Conservation (phyloP, 2,113 vertebrate species). For the Fregata magnificens region DNA sequence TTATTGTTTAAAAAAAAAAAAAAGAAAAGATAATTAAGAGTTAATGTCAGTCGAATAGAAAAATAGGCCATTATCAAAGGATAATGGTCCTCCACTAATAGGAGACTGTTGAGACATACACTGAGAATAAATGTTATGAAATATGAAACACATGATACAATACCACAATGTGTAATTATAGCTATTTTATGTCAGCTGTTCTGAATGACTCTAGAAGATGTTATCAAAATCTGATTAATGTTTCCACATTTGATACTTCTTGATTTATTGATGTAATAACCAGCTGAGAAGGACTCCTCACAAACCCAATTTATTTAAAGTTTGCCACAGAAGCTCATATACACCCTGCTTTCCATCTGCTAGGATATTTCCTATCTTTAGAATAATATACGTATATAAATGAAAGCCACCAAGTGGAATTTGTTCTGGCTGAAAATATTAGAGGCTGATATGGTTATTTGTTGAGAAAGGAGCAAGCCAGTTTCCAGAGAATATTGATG, state of each 20-base stretch:
- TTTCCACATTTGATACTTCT: not conserved
- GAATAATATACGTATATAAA: conserved; percentile 26
- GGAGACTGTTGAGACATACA: conserved; percentile 7
- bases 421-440: conserved; percentile 41
- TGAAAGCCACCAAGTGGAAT: conserved; percentile 34
- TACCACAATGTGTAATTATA: conserved; percentile 24
- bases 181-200: conserved; percentile 36
- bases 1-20: not conserved
- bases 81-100: conserved; percentile 1
- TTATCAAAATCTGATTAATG: conserved; percentile 52
- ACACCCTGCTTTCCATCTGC: not conserved
- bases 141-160: conserved; percentile 25
- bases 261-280: conserved; percentile 51
- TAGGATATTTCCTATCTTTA: conserved; percentile 18
- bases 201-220: not conserved
- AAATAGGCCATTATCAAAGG: conserved; percentile 11
- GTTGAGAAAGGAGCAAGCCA: not conserved
- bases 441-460: conserved; percentile 11
- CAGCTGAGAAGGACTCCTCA: conserved; percentile 18
- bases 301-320: conserved; percentile 36
- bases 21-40: conserved; percentile 37
- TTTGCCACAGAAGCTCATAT: not conserved
- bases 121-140: conserved; percentile 63
- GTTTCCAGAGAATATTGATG: conserved; percentile 34
- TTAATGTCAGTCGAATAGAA: conserved; percentile 41